Evolutionary conservation across 2,888 invertebrate genomes (phyloP).

Genomic region (Ochropleura plecta): DNA sequence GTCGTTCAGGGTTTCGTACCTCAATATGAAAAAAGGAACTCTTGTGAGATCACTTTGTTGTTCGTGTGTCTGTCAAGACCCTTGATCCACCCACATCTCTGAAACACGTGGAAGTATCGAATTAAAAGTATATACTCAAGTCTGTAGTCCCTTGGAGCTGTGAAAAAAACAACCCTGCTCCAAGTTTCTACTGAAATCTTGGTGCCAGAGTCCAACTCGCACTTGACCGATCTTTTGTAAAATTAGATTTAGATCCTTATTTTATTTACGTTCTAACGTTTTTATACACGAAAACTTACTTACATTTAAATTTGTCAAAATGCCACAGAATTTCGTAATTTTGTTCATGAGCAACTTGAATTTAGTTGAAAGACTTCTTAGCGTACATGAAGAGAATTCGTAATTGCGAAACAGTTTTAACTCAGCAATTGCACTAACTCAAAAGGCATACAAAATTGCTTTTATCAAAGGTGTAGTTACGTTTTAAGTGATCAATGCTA

Average conservation of each 20-base stretch:
- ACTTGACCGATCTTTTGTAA: neutral
- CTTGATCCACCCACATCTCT: too few relatives aligned
- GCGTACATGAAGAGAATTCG: constrained; percentile 33
- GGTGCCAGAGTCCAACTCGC: too few relatives aligned
- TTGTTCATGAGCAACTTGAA: constrained; percentile 7
- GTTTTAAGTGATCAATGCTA: constrained; percentile 2
- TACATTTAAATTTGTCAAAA: constrained; percentile 5
- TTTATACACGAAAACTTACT: neutral
- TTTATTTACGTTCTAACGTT: neutral
- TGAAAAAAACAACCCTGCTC: too few relatives aligned
- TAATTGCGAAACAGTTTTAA: constrained; percentile 26
- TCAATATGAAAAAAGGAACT: too few relatives aligned
- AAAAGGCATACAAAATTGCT: constrained; percentile 25
- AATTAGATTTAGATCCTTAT: neutral
- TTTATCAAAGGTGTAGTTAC: neutral
- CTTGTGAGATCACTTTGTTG: too few relatives aligned
- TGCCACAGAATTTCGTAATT: constrained; percentile 9
- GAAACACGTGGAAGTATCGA: too few relatives aligned
- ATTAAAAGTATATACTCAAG: too few relatives aligned
- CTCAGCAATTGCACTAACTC: constrained; percentile 26
- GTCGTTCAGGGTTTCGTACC: too few relatives aligned
- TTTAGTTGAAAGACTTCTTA: constrained; percentile 9
- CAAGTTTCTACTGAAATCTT: too few relatives aligned
- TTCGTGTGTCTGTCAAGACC: too few relatives aligned
- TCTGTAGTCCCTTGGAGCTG: too few relatives aligned